Base-by-base conservation (phyloP, 1,140 invertebrate genomes). In the Aphaenogaster ashmeadi region DNA sequence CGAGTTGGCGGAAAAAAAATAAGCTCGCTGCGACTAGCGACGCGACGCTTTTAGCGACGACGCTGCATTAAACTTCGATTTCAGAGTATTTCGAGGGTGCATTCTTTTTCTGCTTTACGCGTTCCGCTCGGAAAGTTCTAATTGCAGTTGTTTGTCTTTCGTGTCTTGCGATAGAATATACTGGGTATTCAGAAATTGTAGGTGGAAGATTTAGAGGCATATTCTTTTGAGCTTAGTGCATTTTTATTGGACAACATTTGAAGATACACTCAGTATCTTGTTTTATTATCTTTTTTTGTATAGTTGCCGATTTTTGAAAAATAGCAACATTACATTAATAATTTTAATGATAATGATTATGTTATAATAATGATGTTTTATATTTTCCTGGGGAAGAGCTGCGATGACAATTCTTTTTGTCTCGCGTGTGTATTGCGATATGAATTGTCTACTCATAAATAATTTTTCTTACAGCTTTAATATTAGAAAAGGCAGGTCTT, bases 41-140 rank as follows among this genome's bases (percentile, higher is more conserved):
- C 2, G 52, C 72, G 44, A 85, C 44, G 44, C 58, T 86, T 86
- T 86, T 54, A 78, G 50, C 60, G n/a, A 8, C 27, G 41, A 33
- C 21, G 60, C n/a, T 52, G 47, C 36, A 56, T 64, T 79, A 41
- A 78, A 75, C 44, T 86, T 78, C 58, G 58, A 75, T 85, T 52
- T 13, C n/a, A 54, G 4, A 36, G 13, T 86, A 86, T 86, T 64
- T 64, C 41, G 33, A 38, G 41, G 27, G 3, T 11, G 15, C 8
- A 47, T 60, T 58, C 38, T 58, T 60, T 72, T 83, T 21, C 44
- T 72, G 27, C 13, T 75, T 21, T 38, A 33, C 13, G 3, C 15
- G 9, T 72, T 60, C 15, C 50, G 27, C 66, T 1, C 11, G 52
- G 41, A 41, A 47, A 83, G 27, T 74, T 84, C 18, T 47, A 60